phyloP scores from a whole-genome alignment of 2,797 vertebrate genomes.

The Brotogeris chrysoptera region DNA sequence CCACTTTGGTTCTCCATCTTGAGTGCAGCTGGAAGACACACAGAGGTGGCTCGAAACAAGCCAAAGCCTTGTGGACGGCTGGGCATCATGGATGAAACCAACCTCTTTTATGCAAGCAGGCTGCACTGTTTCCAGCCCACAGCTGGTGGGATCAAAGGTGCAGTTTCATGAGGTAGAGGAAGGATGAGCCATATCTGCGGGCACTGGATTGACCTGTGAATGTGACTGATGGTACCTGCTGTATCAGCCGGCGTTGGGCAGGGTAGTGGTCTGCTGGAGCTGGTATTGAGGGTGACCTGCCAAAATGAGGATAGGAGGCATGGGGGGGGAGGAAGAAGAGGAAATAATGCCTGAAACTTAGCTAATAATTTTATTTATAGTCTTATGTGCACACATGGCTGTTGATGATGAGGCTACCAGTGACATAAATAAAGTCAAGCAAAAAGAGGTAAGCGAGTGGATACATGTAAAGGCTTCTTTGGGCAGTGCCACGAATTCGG shows the following conservation, averaged over 20 bases:
- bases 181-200: neutral
- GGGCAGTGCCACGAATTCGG: conserved; percentile 72
- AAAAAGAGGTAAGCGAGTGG: conserved; percentile 75
- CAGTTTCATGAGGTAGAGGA: neutral
- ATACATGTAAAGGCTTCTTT: conserved; percentile 71
- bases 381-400: conserved; percentile 67
- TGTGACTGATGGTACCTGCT: neutral
- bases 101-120: neutral
- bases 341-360: conserved; percentile 24
- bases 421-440: conserved; percentile 78
- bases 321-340: neutral
- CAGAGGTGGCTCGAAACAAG: neutral
- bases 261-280: neutral
- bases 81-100: neutral
- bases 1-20: neutral
- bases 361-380: conserved; percentile 75
- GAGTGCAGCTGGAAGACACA: neutral
- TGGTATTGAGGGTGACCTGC: neutral
- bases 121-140: neutral
- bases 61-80: neutral
- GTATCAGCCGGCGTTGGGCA: neutral
- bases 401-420: conserved; percentile 67
- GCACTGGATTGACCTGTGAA: neutral
- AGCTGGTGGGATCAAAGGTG: neutral
- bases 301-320: neutral